phyloP scores from a whole-genome alignment of 2,113 vertebrate species.

The Felis chaus region DNA sequence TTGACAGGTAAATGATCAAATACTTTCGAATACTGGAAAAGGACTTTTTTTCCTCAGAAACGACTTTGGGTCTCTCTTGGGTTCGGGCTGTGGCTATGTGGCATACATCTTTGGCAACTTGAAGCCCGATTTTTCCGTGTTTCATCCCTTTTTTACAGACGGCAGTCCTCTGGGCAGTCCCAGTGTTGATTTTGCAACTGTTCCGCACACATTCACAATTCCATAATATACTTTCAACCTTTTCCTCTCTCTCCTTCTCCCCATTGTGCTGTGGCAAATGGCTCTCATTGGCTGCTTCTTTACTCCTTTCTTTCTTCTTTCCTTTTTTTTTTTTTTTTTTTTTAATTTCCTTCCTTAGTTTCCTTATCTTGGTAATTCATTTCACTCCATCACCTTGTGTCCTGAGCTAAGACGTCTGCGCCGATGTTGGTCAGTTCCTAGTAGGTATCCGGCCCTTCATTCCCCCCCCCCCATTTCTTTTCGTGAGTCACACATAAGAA shows the following conservation, averaged over 20 bases:
- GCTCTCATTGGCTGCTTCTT: background rate
- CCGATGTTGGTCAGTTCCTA: background rate
- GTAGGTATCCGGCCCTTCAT: background rate
- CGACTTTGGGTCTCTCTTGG: background rate
- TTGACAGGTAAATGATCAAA: background rate
- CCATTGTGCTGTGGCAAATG: background rate
- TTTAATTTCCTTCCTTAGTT: background rate
- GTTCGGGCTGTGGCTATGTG: background rate
- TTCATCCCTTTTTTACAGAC: background rate
- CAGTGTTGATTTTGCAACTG: background rate
- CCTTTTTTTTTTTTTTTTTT: background rate
- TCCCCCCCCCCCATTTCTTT: background rate
- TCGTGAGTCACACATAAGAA: background rate
- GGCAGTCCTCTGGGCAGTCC: background rate
- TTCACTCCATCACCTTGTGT: background rate
- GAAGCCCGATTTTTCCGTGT: background rate
- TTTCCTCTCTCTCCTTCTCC: background rate
- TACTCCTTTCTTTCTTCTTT: background rate
- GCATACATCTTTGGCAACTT: background rate
- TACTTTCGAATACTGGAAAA: background rate
- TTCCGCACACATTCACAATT: background rate
- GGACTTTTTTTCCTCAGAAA: background rate
- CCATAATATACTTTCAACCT: background rate
- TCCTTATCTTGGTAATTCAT: background rate
- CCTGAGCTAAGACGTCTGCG: background rate